Percentiles rank a stretch among this genome's conserved stretches.
Evolutionary conservation across 2,888 invertebrate genomes (phyloP).

Genomic region (Timema podura): DNA sequence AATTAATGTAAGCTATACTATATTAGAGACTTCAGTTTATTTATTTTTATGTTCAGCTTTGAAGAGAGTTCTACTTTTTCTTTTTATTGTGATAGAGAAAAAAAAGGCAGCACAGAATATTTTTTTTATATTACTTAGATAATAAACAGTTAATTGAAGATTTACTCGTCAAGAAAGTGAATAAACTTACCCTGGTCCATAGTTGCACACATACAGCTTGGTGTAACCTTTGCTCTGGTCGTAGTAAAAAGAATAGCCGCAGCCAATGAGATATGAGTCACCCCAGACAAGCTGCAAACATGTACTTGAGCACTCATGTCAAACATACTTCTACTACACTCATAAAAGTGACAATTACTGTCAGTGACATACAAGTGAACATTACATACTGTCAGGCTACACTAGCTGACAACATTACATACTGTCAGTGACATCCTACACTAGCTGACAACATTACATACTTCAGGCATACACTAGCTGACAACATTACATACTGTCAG

Average conservation of each 20-base stretch:
- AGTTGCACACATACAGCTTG: conserved; percentile 81
- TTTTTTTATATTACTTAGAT: neutral
- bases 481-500: too few species aligned
- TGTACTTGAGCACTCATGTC: too few species aligned
- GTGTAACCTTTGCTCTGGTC: conserved; percentile 69
- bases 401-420: too few species aligned
- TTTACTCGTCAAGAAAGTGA: neutral
- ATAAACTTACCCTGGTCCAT: conserved; percentile 64
- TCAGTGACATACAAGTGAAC: too few species aligned
- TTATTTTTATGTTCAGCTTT: neutral
- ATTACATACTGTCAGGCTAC: too few species aligned
- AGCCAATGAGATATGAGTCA: conserved; percentile 69
- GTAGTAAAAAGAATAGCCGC: conserved; percentile 80
- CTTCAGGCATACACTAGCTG: too few species aligned
- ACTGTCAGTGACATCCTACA: too few species aligned
- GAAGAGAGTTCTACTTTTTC: neutral
- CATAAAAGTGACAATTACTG: too few species aligned
- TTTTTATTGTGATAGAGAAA: conserved; percentile 1
- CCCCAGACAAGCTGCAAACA: conserved; percentile 73
- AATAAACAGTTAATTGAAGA: neutral
- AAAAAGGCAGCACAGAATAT: conserved; percentile 3
- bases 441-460: too few species aligned
- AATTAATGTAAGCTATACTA: neutral
- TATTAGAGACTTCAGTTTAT: neutral
- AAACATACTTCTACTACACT: too few species aligned